phyloP scores from a whole-genome alignment of 92 coral and sea anemone species.

The Montipora capitata region DNA sequence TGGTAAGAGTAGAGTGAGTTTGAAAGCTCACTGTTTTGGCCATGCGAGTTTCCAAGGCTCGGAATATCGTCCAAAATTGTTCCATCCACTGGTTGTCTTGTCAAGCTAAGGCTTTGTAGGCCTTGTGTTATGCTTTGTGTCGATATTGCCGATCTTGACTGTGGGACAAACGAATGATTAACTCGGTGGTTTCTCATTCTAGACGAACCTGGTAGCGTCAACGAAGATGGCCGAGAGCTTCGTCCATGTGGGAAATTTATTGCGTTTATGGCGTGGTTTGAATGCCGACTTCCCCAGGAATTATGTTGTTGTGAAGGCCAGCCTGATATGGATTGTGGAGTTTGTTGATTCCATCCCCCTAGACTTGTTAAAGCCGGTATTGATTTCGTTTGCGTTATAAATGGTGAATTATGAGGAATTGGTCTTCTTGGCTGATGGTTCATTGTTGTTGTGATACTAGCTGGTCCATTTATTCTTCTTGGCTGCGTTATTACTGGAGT shows the following conservation, averaged over 20 bases:
- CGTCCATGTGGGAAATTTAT: conserved; percentile 79
- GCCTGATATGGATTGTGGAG: conserved; percentile 91
- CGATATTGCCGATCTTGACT: conserved; percentile 84
- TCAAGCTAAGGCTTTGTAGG: conserved; percentile 89
- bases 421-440: conserved; percentile 91
- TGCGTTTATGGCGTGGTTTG: conserved; percentile 79
- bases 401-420: conserved; percentile 83
- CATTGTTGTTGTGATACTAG: conserved; percentile 82
- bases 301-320: conserved; percentile 98
- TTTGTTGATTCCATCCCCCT: conserved; percentile 91
- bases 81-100: conserved; percentile 96
- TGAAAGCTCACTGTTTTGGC: conserved; percentile 93
- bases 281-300: conserved; percentile 93
- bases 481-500: conserved; percentile 89
- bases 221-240: conserved; percentile 87
- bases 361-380: conserved; percentile 75
- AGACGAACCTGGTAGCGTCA: conserved; percentile 79
- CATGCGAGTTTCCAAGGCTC: conserved; percentile 95
- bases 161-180: conserved; percentile 47
- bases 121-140: conserved; percentile 97
- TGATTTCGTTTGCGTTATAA: conserved; percentile 84
- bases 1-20: conserved; percentile 93
- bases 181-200: conserved; percentile 76
- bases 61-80: conserved; percentile 94
- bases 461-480: conserved; percentile 84